These are phyloP conservation scores for Uromys caudimaculatus DNA, from an alignment of 2,797 vertebrate species.

Conservation along the genomic window DNA sequence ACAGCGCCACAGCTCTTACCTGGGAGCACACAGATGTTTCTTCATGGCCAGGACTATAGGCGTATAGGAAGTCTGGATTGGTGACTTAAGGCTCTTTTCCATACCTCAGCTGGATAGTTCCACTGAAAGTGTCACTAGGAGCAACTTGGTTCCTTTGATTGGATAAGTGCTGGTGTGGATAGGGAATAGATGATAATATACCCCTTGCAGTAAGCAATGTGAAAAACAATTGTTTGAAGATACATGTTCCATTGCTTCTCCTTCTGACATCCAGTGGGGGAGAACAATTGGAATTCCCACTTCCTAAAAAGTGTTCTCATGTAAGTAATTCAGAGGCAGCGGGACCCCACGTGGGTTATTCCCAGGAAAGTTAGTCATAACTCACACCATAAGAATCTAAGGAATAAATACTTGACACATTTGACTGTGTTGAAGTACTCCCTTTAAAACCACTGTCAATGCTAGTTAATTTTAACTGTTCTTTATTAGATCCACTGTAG, in stretches of 20 bases:
- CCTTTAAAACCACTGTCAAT: conserved; percentile 68
- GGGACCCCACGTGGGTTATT: conserved; percentile 71
- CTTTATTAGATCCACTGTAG: conserved; percentile 62
- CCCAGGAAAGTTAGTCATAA: conserved; percentile 72
- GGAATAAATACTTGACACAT: conserved; percentile 70
- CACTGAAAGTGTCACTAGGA: neutral
- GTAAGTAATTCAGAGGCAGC: conserved; percentile 71
- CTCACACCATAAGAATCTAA: conserved; percentile 72
- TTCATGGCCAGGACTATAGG: neutral
- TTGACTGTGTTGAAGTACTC: conserved; percentile 79
- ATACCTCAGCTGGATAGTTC: neutral
- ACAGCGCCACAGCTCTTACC: neutral
- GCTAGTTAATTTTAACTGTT: conserved; percentile 76
- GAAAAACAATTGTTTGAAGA: conserved; percentile 65
- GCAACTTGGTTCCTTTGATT: neutral
- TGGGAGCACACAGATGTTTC: neutral
- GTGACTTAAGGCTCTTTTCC: neutral
- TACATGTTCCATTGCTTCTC: conserved; percentile 18
- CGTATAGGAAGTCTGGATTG: rapidly evolving
- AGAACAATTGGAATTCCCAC: conserved; percentile 69
- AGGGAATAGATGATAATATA: conserved; percentile 17
- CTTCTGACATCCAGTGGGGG: conserved; percentile 15
- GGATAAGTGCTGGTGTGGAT: neutral
- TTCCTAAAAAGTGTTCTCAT: conserved; percentile 65
- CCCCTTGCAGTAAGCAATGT: conserved; percentile 11